Percentiles rank a stretch among this genome's conserved stretches.
Evolutionary conservation across 2,113 vertebrate genomes (phyloP).

Genomic region (Phaethornis superciliosus): DNA sequence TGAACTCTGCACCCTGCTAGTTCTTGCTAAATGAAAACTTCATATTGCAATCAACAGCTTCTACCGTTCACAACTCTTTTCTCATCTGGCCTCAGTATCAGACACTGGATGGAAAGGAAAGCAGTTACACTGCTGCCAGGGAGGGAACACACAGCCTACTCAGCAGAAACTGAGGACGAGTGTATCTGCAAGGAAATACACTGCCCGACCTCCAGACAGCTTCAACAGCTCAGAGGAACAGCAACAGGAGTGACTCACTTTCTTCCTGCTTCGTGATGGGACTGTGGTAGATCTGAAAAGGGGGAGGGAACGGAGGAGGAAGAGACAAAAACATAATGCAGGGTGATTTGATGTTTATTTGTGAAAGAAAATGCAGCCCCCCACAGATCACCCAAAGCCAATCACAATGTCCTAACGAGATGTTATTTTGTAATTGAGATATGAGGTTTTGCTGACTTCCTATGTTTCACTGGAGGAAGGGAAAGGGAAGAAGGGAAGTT

Average conservation of each 20-base stretch:
- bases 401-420: neutral
- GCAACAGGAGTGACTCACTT: slow-evolving; percentile 83
- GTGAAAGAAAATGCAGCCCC: neutral
- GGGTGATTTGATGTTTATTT: neutral
- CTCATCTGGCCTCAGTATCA: neutral
- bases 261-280: slow-evolving; percentile 96
- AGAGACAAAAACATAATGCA: slow-evolving; percentile 13
- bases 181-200: neutral
- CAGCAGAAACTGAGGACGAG: neutral
- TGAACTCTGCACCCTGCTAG: neutral
- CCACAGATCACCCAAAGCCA: neutral
- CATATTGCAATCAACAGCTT: neutral
- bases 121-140: neutral
- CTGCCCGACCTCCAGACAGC: neutral
- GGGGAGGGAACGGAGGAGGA: neutral
- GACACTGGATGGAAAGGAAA: neutral
- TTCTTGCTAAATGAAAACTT: neutral
- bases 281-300: slow-evolving; percentile 93
- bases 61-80: accelerated
- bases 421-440: neutral
- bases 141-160: neutral
- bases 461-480: neutral
- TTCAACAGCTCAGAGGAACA: neutral
- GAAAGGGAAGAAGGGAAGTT: too few species aligned
- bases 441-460: neutral